phyloP scores from a whole-genome alignment of 1,140 invertebrate species.

The Zaprionus davidi region DNA sequence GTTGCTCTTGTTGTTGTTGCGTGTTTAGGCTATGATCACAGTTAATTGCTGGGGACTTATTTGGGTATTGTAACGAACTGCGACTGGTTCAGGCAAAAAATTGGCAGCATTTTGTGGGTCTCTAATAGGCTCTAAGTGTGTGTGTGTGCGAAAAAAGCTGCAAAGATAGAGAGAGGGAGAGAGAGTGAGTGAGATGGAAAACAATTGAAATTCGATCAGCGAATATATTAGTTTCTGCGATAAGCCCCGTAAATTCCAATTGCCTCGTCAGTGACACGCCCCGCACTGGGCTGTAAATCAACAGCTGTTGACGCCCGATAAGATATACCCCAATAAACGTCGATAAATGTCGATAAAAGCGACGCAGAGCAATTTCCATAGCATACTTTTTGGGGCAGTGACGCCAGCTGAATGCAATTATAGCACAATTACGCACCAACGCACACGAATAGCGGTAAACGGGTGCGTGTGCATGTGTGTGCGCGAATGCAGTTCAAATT shows the following conservation, averaged over 20 bases:
- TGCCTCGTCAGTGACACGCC: slow-evolving; percentile 30
- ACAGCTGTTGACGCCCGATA: slow-evolving; percentile 61
- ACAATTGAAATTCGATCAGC: slow-evolving; percentile 26
- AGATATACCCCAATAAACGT: slow-evolving; percentile 45
- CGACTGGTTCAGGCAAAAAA: slow-evolving; percentile 64
- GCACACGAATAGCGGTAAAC: not conserved
- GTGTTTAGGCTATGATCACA: slow-evolving; percentile 76
- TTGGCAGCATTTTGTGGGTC: slow-evolving; percentile 76
- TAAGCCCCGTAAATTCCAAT: slow-evolving; percentile 52
- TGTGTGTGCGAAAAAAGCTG: slow-evolving; percentile 46
- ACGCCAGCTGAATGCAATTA: slow-evolving; percentile 29
- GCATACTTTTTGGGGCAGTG: slow-evolving; percentile 58
- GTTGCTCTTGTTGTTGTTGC: slow-evolving; percentile 41
- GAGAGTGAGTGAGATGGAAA: slow-evolving; percentile 1
- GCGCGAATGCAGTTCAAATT: slow-evolving; percentile 8
- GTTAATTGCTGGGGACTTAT: slow-evolving; percentile 58
- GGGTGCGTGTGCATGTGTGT: slow-evolving; percentile 7
- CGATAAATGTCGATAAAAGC: slow-evolving; percentile 16
- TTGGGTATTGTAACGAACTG: slow-evolving; percentile 47
- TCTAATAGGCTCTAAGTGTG: slow-evolving; percentile 26
- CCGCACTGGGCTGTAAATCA: slow-evolving; percentile 48
- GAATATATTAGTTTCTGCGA: slow-evolving; percentile 42
- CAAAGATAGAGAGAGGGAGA: slow-evolving; percentile 21
- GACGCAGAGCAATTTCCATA: slow-evolving; percentile 22
- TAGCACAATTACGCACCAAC: slow-evolving; percentile 35